A percentile compares a stretch with the other conserved stretches of the same genome.
These are phyloP conservation scores for Callipepla californica DNA, from an alignment of 2,113 vertebrate species.

Conservation along the genomic window DNA sequence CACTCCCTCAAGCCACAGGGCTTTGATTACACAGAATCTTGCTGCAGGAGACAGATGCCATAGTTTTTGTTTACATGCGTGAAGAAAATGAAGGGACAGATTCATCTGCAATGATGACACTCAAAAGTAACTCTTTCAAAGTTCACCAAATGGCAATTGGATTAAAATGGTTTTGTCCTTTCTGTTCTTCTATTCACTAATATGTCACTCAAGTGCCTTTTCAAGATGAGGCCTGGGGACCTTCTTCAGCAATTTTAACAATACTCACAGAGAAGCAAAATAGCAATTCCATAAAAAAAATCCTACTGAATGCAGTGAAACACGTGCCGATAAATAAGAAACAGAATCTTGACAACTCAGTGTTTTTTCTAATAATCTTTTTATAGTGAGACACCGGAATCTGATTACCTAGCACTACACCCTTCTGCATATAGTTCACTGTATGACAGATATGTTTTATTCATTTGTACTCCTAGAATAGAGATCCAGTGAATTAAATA, in stretches of 20 bases:
- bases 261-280: not conserved
- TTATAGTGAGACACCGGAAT: not conserved
- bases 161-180: not conserved
- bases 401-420: not conserved
- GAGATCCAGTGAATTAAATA: not conserved
- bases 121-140: not conserved
- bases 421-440: not conserved
- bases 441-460: not conserved
- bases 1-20: not conserved
- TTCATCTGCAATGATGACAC: not conserved
- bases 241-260: not conserved
- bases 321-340: not conserved
- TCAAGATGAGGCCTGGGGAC: not conserved
- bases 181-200: not conserved
- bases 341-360: not conserved
- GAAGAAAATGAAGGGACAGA: not conserved
- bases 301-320: not conserved
- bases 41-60: not conserved
- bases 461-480: not conserved
- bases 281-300: not conserved
- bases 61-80: not conserved
- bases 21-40: not conserved
- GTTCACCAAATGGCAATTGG: not conserved
- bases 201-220: fast-evolving
- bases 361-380: not conserved